phyloP scores from a whole-genome alignment of 2,113 vertebrate species.

The Myanophis thanlyinensis region DNA sequence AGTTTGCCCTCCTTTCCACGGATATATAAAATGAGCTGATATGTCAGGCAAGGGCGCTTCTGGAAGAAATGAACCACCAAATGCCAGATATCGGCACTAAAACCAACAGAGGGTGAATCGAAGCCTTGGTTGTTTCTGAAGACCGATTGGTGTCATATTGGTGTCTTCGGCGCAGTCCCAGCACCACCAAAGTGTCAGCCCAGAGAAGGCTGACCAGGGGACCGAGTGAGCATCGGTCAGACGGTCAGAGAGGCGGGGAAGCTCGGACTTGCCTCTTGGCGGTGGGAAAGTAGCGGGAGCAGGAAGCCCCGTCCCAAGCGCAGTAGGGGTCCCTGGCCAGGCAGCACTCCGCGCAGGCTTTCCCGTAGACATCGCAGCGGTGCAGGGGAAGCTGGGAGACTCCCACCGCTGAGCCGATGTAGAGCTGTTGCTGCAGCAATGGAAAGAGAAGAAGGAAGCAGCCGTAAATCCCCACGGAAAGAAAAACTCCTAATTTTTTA shows the following conservation, averaged over 20 bases:
- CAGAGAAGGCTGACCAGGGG: neutral
- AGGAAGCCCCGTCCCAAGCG: conserved; percentile 94
- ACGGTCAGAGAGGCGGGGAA: conserved; percentile 11
- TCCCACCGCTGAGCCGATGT: conserved; percentile 86
- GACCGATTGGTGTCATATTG: neutral
- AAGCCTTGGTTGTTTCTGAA: neutral
- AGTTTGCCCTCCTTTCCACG: neutral
- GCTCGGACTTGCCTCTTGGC: conserved; percentile 85
- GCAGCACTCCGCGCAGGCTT: conserved; percentile 96
- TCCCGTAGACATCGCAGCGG: conserved; percentile 93
- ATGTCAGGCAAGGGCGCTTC: neutral
- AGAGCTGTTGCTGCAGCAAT: conserved; percentile 89
- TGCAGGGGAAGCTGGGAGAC: conserved; percentile 93
- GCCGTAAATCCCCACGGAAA: neutral
- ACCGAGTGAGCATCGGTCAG: neutral
- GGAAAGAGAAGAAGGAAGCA: neutral
- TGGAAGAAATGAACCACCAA: neutral
- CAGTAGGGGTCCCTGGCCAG: conserved; percentile 97
- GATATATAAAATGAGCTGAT: no score
- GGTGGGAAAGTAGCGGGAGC: conserved; percentile 97
- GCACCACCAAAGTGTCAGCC: neutral
- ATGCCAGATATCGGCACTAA: neutral
- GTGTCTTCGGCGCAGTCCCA: no score
- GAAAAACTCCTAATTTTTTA: neutral
- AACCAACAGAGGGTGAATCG: neutral